These are phyloP conservation scores for Temnopleurus reevesii DNA, from an alignment of 53 echinoderm and acorn worm species.

Conservation along the genomic window DNA sequence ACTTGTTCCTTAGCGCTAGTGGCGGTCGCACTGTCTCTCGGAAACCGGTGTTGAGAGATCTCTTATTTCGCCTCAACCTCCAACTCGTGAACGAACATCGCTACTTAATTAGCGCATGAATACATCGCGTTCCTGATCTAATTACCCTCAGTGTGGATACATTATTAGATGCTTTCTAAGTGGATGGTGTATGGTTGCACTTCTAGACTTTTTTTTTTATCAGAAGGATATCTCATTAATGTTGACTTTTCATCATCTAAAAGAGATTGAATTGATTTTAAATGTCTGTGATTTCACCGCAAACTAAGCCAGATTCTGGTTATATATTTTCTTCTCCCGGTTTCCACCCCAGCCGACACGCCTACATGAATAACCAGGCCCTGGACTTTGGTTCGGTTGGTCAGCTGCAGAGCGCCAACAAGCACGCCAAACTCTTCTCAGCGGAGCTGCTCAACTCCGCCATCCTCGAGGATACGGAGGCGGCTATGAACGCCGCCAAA, in stretches of 20 bases:
- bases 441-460: constrained; percentile 41
- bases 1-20: not conserved
- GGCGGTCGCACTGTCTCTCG: constrained; percentile 20
- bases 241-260: not conserved
- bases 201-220: not conserved
- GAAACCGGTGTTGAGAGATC: not conserved
- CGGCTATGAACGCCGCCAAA: constrained; percentile 89
- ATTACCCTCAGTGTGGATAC: constrained; percentile 43
- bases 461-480: constrained; percentile 91
- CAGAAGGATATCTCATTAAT: not conserved
- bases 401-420: constrained; percentile 41
- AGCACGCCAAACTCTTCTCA: constrained; percentile 44
- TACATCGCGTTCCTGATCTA: constrained; percentile 4
- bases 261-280: not conserved
- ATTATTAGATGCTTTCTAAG: not conserved
- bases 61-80: constrained; percentile 3
- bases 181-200: not conserved
- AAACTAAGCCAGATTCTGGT: constrained; percentile 34
- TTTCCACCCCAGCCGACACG: constrained; percentile 38
- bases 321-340: constrained; percentile 39
- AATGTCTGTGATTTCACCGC: constrained; percentile 48
- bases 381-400: constrained; percentile 47
- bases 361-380: constrained; percentile 56
- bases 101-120: constrained; percentile 30
- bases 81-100: no score